Conservation (phyloP, 2,888 invertebrate species). For the Dasysyrphus tricinctus region DNA sequence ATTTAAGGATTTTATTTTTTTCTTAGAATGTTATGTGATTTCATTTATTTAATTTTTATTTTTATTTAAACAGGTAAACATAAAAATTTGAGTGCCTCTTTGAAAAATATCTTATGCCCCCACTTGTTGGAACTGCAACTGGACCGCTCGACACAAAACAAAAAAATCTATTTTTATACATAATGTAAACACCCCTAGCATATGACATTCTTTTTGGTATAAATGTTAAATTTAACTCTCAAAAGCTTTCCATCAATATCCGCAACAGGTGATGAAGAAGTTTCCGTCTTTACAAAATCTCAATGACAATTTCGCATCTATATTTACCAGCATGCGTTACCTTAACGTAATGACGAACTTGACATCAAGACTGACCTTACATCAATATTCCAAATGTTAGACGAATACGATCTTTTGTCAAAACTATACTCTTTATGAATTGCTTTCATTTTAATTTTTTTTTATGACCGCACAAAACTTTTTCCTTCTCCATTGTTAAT, state of each 20-base stretch:
- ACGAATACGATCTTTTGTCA: slow-evolving; percentile 1
- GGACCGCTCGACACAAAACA: neutral
- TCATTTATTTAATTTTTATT: too few species aligned
- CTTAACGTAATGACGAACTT: slow-evolving; percentile 28
- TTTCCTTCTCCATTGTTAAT: slow-evolving; percentile 18
- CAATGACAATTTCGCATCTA: neutral
- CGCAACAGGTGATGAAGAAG: slow-evolving; percentile 27
- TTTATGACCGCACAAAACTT: slow-evolving; percentile 1
- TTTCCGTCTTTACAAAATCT: slow-evolving; percentile 7
- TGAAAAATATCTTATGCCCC: too few species aligned
- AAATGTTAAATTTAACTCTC: neutral
- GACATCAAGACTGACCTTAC: slow-evolving; percentile 33
- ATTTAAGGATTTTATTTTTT: too few species aligned
- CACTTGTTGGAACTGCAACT: too few species aligned
- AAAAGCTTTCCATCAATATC: slow-evolving; percentile 3
- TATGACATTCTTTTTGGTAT: neutral
- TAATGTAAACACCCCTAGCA: neutral
- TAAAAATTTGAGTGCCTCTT: too few species aligned
- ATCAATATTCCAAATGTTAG: slow-evolving; percentile 45
- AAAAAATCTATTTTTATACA: neutral
- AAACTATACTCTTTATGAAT: neutral
- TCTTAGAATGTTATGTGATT: too few species aligned
- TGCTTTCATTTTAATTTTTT: neutral
- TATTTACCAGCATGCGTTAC: neutral
- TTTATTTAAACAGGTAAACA: too few species aligned